A percentile compares a stretch with the other conserved stretches of the same genome.
These are phyloP conservation scores for Varanus salvator DNA, from an alignment of 2,113 vertebrate genomes.

Conservation along the genomic window DNA sequence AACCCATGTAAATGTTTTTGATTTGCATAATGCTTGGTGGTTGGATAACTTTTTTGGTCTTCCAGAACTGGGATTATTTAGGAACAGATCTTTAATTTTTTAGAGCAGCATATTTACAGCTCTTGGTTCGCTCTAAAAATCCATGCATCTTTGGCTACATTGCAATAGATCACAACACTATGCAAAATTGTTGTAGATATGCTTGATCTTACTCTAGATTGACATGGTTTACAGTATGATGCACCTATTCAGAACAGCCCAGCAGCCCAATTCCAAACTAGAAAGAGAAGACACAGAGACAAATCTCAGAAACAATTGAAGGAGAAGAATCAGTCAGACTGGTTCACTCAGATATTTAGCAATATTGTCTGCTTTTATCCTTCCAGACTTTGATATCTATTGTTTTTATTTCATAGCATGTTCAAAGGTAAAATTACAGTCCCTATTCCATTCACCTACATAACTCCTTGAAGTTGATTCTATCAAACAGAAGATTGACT, in stretches of 20 bases:
- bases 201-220: background rate
- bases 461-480: background rate
- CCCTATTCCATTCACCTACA: background rate
- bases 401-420: background rate
- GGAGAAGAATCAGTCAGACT: background rate
- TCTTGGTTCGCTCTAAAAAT: background rate
- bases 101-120: background rate
- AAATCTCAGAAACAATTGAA: background rate
- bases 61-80: background rate
- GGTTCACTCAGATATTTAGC: background rate
- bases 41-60: background rate
- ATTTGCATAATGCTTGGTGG: background rate
- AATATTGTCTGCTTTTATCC: background rate
- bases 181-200: background rate
- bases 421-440: background rate
- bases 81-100: background rate
- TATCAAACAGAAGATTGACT: background rate
- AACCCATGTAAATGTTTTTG: background rate
- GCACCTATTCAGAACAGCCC: background rate
- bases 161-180: background rate
- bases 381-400: background rate
- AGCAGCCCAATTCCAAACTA: background rate
- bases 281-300: background rate
- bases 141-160: background rate
- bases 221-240: background rate